phyloP scores from a whole-genome alignment of 2,888 invertebrate species.

The Hololepta plana region DNA sequence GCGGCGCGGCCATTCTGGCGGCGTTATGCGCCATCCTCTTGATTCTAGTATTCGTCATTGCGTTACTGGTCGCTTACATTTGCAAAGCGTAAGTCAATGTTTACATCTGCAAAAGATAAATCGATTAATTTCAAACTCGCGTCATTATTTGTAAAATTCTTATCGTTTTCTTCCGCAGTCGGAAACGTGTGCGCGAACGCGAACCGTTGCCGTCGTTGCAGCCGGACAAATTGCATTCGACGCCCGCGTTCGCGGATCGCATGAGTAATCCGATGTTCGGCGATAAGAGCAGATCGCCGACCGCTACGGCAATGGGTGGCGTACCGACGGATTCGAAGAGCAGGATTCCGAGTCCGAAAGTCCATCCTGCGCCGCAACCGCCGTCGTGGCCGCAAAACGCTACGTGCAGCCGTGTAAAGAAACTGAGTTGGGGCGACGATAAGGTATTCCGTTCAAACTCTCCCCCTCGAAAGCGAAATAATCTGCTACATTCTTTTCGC shows the following conservation, averaged over 20 bases:
- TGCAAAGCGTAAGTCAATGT: slow-evolving; percentile 47
- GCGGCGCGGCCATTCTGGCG: slow-evolving; percentile 28
- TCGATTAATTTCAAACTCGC: too few relatives aligned
- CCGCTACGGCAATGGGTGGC: slow-evolving; percentile 23
- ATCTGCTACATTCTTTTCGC: slow-evolving; percentile 11
- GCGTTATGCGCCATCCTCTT: slow-evolving; percentile 55
- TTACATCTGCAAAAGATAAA: too few relatives aligned
- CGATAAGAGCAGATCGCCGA: slow-evolving; percentile 20
- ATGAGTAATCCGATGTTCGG: slow-evolving; percentile 8
- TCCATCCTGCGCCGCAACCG: slow-evolving; percentile 28
- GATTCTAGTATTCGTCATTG: slow-evolving; percentile 55
- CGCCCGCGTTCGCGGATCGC: slow-evolving; percentile 11
- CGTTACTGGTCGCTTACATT: slow-evolving; percentile 58
- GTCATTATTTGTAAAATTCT: too few relatives aligned
- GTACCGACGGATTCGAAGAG: slow-evolving; percentile 25
- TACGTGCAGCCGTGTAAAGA: slow-evolving; percentile 50
- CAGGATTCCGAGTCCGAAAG: slow-evolving; percentile 26
- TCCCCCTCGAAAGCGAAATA: not conserved
- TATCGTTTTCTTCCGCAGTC: too few relatives aligned
- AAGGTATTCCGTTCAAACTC: slow-evolving; percentile 14
- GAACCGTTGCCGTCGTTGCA: slow-evolving; percentile 8
- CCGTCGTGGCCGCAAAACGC: slow-evolving; percentile 47
- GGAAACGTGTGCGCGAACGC: too few relatives aligned
- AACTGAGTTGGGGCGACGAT: slow-evolving; percentile 60
- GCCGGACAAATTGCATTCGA: slow-evolving; percentile 19